phyloP scores from a whole-genome alignment of 2,888 invertebrate genomes.

The Lissocephala sabroskyi region DNA sequence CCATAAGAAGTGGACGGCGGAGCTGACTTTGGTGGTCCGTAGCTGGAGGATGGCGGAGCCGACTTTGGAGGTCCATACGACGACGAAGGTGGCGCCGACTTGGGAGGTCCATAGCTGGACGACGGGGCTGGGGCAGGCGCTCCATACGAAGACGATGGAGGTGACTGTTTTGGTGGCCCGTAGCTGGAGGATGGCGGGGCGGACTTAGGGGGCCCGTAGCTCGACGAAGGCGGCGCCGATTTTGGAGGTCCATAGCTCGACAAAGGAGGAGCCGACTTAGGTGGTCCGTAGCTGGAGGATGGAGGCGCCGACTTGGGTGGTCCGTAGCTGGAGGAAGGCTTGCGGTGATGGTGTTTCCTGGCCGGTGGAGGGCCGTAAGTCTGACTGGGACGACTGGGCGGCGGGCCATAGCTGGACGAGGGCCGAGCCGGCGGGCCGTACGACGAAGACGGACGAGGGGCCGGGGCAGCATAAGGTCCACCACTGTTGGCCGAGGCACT shows the following conservation, averaged over 20 bases:
- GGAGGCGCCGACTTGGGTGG: slow-evolving; percentile 50
- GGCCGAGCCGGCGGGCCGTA: slow-evolving; percentile 59
- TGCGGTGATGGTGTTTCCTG: slow-evolving; percentile 60
- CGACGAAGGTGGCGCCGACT: slow-evolving; percentile 49
- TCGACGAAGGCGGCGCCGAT: slow-evolving; percentile 53
- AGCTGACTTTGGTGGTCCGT: slow-evolving; percentile 47
- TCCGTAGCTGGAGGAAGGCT: slow-evolving; percentile 75
- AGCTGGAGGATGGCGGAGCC: slow-evolving; percentile 44
- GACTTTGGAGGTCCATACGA: slow-evolving; percentile 52
- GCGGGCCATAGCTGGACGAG: slow-evolving; percentile 53
- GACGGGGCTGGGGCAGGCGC: slow-evolving; percentile 70
- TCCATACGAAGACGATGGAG: slow-evolving; percentile 72
- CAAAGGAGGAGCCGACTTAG: slow-evolving; percentile 5
- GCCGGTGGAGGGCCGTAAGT: slow-evolving; percentile 66
- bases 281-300: slow-evolving; percentile 66
- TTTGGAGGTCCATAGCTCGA: slow-evolving; percentile 67
- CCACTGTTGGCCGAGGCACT: slow-evolving; percentile 69
- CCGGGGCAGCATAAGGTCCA: slow-evolving; percentile 31
- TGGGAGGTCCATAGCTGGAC: slow-evolving; percentile 73
- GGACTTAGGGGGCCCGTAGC: slow-evolving; percentile 73
- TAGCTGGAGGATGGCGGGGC: slow-evolving; percentile 65
- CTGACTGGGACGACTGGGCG: slow-evolving; percentile 70
- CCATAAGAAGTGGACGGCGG: slow-evolving; percentile 19
- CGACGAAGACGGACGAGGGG: slow-evolving; percentile 46
- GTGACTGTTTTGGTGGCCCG: slow-evolving; percentile 43